Conservation (phyloP, 2,797 vertebrate species). For the Cyclura pinguis region DNA sequence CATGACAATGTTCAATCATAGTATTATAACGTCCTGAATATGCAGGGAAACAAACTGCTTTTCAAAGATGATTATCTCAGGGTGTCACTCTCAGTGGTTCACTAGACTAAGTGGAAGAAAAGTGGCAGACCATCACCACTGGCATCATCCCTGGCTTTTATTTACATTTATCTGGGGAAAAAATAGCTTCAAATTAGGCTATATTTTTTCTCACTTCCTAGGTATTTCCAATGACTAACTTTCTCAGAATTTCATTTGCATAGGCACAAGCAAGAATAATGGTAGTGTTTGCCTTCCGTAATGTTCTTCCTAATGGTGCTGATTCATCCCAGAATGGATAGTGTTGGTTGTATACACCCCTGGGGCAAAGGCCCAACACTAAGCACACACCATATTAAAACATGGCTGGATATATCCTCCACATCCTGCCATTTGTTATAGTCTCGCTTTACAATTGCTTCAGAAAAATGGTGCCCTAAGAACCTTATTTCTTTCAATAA, state of each 20-base stretch:
- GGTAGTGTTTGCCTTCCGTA: slow-evolving; percentile 24
- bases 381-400: slow-evolving; percentile 2
- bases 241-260: slow-evolving; percentile 40
- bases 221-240: not conserved
- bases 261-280: slow-evolving; percentile 34
- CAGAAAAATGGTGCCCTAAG: slow-evolving; percentile 30
- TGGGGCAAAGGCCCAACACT: not conserved
- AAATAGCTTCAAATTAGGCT: not conserved
- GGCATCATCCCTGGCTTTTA: not conserved
- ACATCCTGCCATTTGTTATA: slow-evolving; percentile 39
- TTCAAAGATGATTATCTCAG: not conserved
- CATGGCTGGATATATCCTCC: not conserved
- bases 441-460: slow-evolving; percentile 14
- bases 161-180: not conserved
- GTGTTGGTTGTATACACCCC: not conserved
- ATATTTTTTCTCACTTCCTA: not conserved
- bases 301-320: not conserved
- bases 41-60: not conserved
- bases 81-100: not conserved
- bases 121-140: not conserved
- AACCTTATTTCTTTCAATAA: slow-evolving; percentile 41
- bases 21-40: not conserved
- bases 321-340: slow-evolving; percentile 39
- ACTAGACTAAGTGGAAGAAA: not conserved
- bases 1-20: no score